A percentile compares a stretch with the other conserved stretches of the same genome.
Conservation (phyloP, 1,140 invertebrate species). For the Anthonomus grandis region DNA sequence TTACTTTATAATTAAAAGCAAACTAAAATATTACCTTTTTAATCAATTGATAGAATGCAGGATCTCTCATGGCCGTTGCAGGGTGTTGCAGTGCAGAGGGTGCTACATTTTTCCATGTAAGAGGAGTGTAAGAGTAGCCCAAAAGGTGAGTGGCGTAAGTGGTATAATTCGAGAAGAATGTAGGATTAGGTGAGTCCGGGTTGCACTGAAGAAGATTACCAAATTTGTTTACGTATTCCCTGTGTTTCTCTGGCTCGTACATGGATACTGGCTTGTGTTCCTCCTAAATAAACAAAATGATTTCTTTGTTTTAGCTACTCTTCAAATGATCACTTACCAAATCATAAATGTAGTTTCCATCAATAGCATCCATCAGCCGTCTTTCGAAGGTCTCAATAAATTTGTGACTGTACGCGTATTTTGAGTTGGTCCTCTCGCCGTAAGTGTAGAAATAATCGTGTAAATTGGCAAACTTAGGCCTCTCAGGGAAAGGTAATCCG, state of each 20-base stretch:
- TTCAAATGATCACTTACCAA: constrained; percentile 36
- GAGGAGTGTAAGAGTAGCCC: constrained; percentile 47
- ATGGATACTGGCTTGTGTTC: constrained; percentile 44
- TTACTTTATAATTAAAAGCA: neutral
- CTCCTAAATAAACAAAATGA: constrained; percentile 23
- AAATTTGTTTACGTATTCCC: constrained; percentile 47
- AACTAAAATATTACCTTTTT: constrained; percentile 55
- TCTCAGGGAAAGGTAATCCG: constrained; percentile 61
- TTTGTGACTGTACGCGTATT: constrained; percentile 23
- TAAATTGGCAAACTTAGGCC: constrained; percentile 52
- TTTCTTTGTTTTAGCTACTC: too few relatives aligned
- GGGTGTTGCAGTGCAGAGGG: constrained; percentile 50
- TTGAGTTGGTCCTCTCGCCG: constrained; percentile 32
- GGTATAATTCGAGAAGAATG: constrained; percentile 59
- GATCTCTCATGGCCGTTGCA: constrained; percentile 63
- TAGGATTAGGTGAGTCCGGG: constrained; percentile 51
- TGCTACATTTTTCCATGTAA: constrained; percentile 30
- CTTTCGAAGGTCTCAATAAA: constrained; percentile 42
- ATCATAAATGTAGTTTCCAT: constrained; percentile 47
- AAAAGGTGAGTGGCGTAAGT: constrained; percentile 47
- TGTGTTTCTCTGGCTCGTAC: constrained; percentile 34
- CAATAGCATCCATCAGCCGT: constrained; percentile 52
- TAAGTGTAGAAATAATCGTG: constrained; percentile 43
- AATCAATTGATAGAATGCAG: constrained; percentile 61
- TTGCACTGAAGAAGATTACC: constrained; percentile 55